Conservation (phyloP, 2,888 invertebrate genomes). For the Phortica magna region DNA sequence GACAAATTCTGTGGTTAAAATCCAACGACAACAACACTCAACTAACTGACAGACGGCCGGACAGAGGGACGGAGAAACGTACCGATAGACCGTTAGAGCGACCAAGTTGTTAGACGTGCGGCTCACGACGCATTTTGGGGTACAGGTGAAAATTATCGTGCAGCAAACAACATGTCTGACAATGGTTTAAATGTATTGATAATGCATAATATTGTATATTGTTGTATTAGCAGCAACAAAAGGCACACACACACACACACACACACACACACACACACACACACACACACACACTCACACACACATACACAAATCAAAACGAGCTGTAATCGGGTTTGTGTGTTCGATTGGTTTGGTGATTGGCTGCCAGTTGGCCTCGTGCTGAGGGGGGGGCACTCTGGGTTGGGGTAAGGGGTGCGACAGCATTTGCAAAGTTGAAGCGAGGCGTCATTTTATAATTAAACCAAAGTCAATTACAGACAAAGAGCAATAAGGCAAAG, state of each 20-base stretch:
- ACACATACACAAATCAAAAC: conserved; percentile 40
- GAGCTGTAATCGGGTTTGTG: background rate
- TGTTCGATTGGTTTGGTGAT: no score
- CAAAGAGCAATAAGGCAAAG: conserved; percentile 52
- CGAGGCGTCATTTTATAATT: conserved; percentile 70
- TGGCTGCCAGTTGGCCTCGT: background rate
- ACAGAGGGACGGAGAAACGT: background rate
- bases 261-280: conserved; percentile 36
- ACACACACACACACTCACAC: conserved; percentile 42
- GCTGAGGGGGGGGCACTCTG: no score
- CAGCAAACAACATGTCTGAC: conserved; percentile 54
- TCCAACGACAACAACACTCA: conserved; percentile 6
- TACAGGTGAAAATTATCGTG: conserved; percentile 38
- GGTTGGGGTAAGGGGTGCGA: background rate
- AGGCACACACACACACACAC: conserved; percentile 41
- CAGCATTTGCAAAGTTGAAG: background rate
- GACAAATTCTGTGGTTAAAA: conserved; percentile 60
- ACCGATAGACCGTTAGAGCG: background rate
- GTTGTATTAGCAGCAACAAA: conserved; percentile 61
- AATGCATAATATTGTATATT: conserved; percentile 63
- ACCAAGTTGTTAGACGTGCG: background rate
- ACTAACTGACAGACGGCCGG: background rate
- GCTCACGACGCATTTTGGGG: conserved; percentile 7
- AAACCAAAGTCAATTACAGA: conserved; percentile 74
- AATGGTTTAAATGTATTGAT: conserved; percentile 73